Base-by-base conservation (phyloP, 2,113 vertebrate species). In the Urocitellus parryii region DNA sequence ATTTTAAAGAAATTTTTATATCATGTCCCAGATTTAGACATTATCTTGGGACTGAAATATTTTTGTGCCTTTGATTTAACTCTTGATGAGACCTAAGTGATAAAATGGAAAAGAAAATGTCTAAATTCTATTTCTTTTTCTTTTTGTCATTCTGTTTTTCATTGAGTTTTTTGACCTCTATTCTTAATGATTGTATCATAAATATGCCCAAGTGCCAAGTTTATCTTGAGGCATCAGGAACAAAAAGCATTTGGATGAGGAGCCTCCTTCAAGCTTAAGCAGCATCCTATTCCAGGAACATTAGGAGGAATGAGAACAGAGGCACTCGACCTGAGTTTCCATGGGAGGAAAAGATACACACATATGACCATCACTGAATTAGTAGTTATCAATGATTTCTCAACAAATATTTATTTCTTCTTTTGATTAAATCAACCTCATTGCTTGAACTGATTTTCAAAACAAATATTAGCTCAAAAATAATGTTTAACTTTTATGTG, bases 381-480 rank as follows among this genome's bases (percentile, higher is more conserved):
- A 8, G 10, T 32, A n/a, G 32, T 74, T 79, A 32, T 34, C 82
- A 63, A 7, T 29, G 24, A n/a, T 24, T 89, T 87, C 61, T 76
- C 8, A 77, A 32, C 29, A 78, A 45, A 58, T 29, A 27, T 42
- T 39, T 16, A 25, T 83, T 73, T 82, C 27, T 88, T 68, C 58
- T 88, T 78, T 39, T 48, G 4, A 56, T 82, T 85, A 94, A 96
- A 82, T 97, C 45, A 88, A 73, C 24, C 4, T 74, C 39, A 42
- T 76, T 89, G 11, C 22, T 91, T 94, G 17, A 70, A 78, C 48
- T 51, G 27, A 32, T 84, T 14, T 29, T 84, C 11, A 24, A 42
- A 48, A 48, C 37, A 61, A 79, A 56, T 13, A 24, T 39, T 45
- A 6, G 2, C 13, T 88, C n/a, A 89, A 79, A 39, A 93, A 82